A percentile compares a stretch with the other conserved stretches of the same genome.
Conservation (phyloP, 2,113 vertebrate genomes). For the Hydrochoerus hydrochaeris region DNA sequence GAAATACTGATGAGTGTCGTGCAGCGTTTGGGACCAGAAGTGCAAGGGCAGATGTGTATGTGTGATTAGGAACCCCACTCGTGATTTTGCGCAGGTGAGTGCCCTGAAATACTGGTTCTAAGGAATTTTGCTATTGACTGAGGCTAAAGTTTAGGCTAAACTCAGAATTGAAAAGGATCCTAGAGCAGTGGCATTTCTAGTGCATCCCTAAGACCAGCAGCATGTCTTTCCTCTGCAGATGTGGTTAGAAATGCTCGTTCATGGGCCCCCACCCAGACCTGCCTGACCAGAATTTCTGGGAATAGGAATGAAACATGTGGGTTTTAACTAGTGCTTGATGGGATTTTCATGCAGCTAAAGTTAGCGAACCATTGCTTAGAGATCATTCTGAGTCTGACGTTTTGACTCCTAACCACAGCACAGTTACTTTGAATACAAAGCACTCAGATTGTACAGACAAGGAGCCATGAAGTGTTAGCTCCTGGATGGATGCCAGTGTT, state of each 20-base stretch:
- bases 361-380: background rate
- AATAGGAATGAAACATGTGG: background rate
- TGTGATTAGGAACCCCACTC: background rate
- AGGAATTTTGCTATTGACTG: background rate
- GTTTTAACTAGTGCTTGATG: background rate
- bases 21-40: background rate
- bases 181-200: background rate
- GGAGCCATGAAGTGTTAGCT: background rate
- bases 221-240: background rate
- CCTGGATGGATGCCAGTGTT: background rate
- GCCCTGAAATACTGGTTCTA: background rate
- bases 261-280: background rate
- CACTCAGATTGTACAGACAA: background rate
- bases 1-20: slow-evolving; percentile 63
- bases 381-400: background rate
- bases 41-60: background rate
- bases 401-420: background rate
- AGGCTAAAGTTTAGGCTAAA: background rate
- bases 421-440: background rate
- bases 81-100: background rate
- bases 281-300: background rate
- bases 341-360: background rate
- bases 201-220: background rate
- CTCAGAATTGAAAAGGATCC: background rate
- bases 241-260: background rate